A percentile compares a stretch with the other conserved stretches of the same genome.
These are phyloP conservation scores for Ornithoptera alexandrae DNA, from an alignment of 2,888 invertebrate genomes.

Conservation along the genomic window DNA sequence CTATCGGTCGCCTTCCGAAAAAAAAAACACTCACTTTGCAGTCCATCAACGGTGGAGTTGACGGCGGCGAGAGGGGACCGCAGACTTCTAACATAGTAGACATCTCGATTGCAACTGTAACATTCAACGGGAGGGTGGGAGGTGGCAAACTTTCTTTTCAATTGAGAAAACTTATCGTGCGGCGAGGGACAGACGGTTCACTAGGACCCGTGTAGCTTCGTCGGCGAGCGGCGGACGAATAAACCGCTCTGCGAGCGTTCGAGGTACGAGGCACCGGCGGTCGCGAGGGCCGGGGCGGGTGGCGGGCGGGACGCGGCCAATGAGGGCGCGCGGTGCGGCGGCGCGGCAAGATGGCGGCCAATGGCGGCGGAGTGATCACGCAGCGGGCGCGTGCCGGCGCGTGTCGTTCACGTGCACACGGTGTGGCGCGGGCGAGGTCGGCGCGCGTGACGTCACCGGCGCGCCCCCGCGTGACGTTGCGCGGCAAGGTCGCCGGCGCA, in stretches of 20 bases:
- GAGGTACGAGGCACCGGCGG: constrained; percentile 68
- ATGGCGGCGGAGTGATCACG: constrained; percentile 83
- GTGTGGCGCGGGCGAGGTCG: constrained; percentile 83
- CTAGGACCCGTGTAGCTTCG: constrained; percentile 69
- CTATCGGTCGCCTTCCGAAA: constrained; percentile 10
- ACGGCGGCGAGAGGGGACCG: constrained; percentile 84
- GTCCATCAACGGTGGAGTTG: constrained; percentile 84
- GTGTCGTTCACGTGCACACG: constrained; percentile 92
- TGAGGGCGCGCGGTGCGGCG: constrained; percentile 81
- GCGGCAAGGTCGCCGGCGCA: constrained; percentile 52
- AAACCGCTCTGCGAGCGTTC: constrained; percentile 68
- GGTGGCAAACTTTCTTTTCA: constrained; percentile 66
- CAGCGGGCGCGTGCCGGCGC: constrained; percentile 87
- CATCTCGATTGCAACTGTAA: constrained; percentile 58
- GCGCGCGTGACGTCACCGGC: constrained; percentile 80
- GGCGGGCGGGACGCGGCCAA: constrained; percentile 72
- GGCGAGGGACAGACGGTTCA: constrained; percentile 44
- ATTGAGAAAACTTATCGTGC: constrained; percentile 70
- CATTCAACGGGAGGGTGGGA: constrained; percentile 57
- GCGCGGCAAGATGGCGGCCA: constrained; percentile 86
- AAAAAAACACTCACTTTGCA: constrained; percentile 67
- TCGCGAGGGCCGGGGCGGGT: constrained; percentile 62
- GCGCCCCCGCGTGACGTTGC: constrained; percentile 77
- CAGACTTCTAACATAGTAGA: constrained; percentile 72
- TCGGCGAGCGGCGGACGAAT: constrained; percentile 73